Conservation (phyloP, 2,113 vertebrate species). For the Vireo altiloquus region DNA sequence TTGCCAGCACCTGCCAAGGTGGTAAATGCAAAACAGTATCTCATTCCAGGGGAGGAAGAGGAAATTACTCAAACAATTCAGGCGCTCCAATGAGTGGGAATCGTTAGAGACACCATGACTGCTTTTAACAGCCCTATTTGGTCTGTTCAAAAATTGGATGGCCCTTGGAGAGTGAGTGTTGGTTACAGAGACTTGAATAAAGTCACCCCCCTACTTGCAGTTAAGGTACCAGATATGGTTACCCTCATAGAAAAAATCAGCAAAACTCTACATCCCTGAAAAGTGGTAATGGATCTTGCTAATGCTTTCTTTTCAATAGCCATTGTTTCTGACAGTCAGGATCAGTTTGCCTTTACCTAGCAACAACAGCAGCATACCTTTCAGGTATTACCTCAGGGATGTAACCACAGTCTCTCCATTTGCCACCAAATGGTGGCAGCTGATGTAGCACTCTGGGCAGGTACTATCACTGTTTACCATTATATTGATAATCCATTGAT, state of each 20-base stretch:
- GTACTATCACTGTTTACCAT: not conserved
- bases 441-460: not conserved
- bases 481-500: not conserved
- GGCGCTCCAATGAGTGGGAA: not conserved
- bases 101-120: not conserved
- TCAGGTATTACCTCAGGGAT: not conserved
- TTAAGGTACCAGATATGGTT: not conserved
- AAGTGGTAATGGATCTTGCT: not conserved
- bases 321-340: not conserved
- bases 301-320: not conserved
- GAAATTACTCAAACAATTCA: not conserved
- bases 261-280: not conserved
- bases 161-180: not conserved
- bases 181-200: not conserved
- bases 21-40: not conserved
- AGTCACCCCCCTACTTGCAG: not conserved
- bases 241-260: not conserved
- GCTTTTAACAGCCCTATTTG: not conserved
- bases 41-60: accelerated
- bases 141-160: not conserved
- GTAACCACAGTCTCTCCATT: not conserved
- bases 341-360: not conserved
- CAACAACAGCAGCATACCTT: not conserved
- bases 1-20: not conserved
- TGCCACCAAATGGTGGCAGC: not conserved